Conservation (phyloP, 2,797 vertebrate species). For the Chanos chanos region DNA sequence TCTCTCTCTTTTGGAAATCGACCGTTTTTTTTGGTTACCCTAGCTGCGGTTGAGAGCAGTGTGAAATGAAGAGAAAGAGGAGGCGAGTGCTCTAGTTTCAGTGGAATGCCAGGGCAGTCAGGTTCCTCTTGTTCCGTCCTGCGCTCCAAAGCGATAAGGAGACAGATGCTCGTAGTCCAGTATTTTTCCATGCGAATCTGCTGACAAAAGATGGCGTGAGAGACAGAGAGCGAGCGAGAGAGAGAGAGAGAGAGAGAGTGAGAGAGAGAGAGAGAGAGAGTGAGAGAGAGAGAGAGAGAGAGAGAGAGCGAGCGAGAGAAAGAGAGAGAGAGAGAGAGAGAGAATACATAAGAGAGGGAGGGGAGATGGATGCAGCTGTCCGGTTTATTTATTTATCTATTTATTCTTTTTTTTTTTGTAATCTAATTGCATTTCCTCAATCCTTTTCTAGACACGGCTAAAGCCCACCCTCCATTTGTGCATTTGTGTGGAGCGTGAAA, state of each 20-base stretch:
- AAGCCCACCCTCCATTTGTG: too few relatives aligned
- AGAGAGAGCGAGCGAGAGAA: not conserved
- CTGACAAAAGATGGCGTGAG: slow-evolving; percentile 36
- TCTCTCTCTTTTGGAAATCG: slow-evolving; percentile 21
- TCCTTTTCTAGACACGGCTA: too few relatives aligned
- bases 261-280: not conserved
- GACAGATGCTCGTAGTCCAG: too few relatives aligned
- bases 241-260: not conserved
- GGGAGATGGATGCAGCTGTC: not conserved
- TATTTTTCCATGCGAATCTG: slow-evolving; percentile 52
- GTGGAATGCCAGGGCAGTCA: slow-evolving; percentile 1
- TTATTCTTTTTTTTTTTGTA: slow-evolving; percentile 9
- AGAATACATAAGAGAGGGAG: not conserved
- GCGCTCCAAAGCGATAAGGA: not conserved
- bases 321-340: not conserved
- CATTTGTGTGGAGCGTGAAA: too few relatives aligned
- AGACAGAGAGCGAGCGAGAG: not conserved
- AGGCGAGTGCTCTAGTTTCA: slow-evolving; percentile 13
- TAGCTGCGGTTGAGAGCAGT: not conserved
- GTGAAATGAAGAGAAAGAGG: not conserved
- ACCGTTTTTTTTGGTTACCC: not conserved
- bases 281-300: not conserved
- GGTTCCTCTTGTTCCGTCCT: slow-evolving; percentile 1
- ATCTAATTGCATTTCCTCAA: not conserved
- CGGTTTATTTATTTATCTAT: not conserved